phyloP scores from a whole-genome alignment of 2,797 vertebrate genomes.

The Stomatorhinus walkeri region DNA sequence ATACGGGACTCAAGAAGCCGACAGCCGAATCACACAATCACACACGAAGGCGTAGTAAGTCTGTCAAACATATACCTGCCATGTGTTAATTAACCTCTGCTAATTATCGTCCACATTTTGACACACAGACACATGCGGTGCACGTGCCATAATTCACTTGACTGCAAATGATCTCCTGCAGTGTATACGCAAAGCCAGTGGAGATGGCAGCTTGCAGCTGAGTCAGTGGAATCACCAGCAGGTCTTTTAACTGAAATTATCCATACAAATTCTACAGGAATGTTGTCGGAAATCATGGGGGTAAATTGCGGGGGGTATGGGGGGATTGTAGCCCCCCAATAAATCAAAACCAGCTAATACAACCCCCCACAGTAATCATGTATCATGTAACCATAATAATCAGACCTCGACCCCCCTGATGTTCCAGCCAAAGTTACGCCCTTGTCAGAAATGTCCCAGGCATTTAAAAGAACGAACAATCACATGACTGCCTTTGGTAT shows the following conservation, averaged over 20 bases:
- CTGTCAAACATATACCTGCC: slow-evolving; percentile 38
- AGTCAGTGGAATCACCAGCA: neutral
- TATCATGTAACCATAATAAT: no score
- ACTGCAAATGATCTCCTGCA: neutral
- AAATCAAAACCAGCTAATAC: no score
- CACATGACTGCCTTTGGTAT: neutral
- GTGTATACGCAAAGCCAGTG: neutral
- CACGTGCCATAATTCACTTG: neutral
- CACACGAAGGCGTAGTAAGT: slow-evolving; percentile 12
- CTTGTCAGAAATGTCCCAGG: neutral
- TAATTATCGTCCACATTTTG: neutral
- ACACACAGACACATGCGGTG: neutral
- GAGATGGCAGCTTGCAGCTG: neutral
- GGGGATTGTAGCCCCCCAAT: no score
- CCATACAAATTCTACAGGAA: neutral
- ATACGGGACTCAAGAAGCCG: slow-evolving; percentile 32
- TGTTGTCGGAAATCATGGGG: neutral
- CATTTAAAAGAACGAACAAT: neutral
- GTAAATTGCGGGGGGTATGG: no score
- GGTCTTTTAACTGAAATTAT: neutral
- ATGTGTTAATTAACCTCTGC: neutral
- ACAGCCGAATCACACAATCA: slow-evolving; percentile 11
- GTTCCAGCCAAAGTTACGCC: neutral
- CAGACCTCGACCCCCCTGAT: no score
- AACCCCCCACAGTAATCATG: no score